These are phyloP conservation scores for Danio rerio DNA, from an alignment of 2,113 vertebrate genomes.

Conservation along the genomic window GRCz12tu NC_133192.1:47976001-47976500, in stretches of 20 bases:
- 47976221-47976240: constrained; percentile 90
- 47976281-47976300: constrained; percentile 94
- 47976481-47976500: constrained; percentile 85
- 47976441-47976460: constrained; percentile 90
- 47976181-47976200: constrained; percentile 82
- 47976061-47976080: constrained; percentile 82
- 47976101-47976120: background rate
- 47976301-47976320: constrained; percentile 99
- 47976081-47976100: background rate
- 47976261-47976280: constrained; percentile 94
- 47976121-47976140: background rate
- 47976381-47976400: background rate
- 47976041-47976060: constrained; percentile 88
- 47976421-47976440: constrained; percentile 93
- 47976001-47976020: constrained; percentile 71
- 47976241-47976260: constrained; percentile 92
- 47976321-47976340: constrained; percentile 99
- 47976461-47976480: constrained; percentile 85
- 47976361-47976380: background rate
- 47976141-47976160: background rate
- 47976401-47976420: constrained; percentile 27
- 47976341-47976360: constrained; percentile 66
- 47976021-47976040: constrained; percentile 79
- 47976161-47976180: background rate
- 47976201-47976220: constrained; percentile 90